phyloP scores from a whole-genome alignment of 2,888 invertebrate genomes.

The Parasteatoda lunata region DNA sequence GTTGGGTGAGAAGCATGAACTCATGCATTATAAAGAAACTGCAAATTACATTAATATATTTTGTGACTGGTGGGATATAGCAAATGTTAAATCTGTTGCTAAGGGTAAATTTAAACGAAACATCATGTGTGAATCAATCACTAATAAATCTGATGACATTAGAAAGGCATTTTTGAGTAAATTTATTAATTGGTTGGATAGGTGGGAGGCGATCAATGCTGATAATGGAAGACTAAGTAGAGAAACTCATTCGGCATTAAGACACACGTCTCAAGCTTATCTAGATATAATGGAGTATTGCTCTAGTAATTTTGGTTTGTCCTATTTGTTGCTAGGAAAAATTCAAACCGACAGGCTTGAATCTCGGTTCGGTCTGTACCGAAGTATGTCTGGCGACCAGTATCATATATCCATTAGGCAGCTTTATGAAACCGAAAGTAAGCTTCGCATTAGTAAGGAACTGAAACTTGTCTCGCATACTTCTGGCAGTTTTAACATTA shows the following conservation, averaged over 20 bases:
- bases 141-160: neutral
- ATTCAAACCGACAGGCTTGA: constrained; percentile 21
- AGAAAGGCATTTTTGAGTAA: neutral
- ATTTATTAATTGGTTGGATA: constrained; percentile 6
- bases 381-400: constrained; percentile 22
- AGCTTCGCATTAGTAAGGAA: neutral
- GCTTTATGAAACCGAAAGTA: neutral
- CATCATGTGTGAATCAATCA: constrained; percentile 1
- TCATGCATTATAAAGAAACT: neutral
- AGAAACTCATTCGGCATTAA: constrained; percentile 22
- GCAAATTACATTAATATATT: neutral
- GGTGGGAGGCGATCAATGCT: neutral
- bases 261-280: constrained; percentile 6
- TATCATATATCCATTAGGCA: neutral
- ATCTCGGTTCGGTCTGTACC: constrained; percentile 15
- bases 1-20: neutral
- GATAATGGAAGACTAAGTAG: constrained; percentile 6
- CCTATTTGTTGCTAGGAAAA: constrained; percentile 19
- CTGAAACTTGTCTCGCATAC: neutral
- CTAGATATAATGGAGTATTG: constrained; percentile 11
- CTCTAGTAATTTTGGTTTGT: neutral
- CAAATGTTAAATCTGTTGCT: neutral
- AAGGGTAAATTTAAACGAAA: constrained; percentile 5
- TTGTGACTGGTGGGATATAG: neutral
- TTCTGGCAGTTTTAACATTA: neutral